phyloP scores from a whole-genome alignment of 2,113 vertebrate species.

The Lepisosteus oculatus region DNA sequence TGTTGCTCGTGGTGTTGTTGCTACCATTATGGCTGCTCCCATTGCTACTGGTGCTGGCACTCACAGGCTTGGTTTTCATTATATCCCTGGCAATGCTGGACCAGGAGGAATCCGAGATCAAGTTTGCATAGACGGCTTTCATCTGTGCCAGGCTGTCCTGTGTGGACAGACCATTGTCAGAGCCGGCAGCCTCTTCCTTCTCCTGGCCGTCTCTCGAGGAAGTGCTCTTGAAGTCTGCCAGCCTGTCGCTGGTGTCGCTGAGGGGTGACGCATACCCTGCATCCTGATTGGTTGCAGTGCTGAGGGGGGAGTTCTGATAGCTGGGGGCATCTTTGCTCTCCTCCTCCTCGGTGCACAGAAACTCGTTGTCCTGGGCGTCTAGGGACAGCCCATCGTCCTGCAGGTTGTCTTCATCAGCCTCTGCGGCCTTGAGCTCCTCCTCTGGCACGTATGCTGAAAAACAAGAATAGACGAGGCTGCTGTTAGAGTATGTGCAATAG shows the following conservation, averaged over 20 bases:
- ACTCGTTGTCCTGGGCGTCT: constrained; percentile 85
- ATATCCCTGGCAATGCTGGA: constrained; percentile 88
- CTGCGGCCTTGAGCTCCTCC: constrained; percentile 87
- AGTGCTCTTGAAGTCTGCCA: constrained; percentile 81
- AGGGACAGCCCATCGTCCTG: constrained; percentile 85
- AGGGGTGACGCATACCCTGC: constrained; percentile 92
- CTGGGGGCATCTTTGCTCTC: constrained; percentile 84
- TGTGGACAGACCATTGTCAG: constrained; percentile 75
- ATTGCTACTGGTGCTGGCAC: constrained; percentile 49
- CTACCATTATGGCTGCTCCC: constrained; percentile 67
- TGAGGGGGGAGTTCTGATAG: constrained; percentile 93
- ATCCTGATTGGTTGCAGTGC: constrained; percentile 92
- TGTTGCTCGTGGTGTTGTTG: constrained; percentile 43
- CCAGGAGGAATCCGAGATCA: constrained; percentile 96
- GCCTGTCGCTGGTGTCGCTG: constrained; percentile 89
- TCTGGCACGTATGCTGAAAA: constrained; percentile 92
- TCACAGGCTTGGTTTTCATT: constrained; percentile 77
- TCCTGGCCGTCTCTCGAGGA: constrained; percentile 79
- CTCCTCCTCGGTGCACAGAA: constrained; percentile 81
- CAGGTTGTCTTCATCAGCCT: constrained; percentile 77
- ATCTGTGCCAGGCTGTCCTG: constrained; percentile 97
- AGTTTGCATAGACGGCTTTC: constrained; percentile 92
- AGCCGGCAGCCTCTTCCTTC: constrained; percentile 70
- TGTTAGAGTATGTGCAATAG: background rate
- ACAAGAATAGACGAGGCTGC: constrained; percentile 48